Base-by-base conservation (phyloP, 2,888 invertebrate species). In the Ichneumon xanthorius region DNA sequence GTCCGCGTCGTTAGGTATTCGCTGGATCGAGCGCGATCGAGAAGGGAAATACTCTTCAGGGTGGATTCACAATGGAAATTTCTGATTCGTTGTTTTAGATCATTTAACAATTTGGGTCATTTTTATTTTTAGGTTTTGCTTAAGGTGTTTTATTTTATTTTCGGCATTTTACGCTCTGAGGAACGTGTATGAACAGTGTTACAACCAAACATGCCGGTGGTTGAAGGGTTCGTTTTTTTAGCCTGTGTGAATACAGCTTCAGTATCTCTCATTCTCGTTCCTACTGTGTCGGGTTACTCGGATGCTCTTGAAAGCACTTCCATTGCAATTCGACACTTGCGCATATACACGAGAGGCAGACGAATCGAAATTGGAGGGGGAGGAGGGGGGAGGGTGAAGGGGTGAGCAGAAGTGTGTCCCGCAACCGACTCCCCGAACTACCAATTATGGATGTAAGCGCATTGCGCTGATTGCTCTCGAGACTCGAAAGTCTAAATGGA, bases 401-500 rank as follows among this genome's bases (percentile, higher is more conserved):
- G 37, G 22, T 1, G 45, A 26, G 11, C 45, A 26, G 45, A 48
- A 77, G 67, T 67, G 67, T 77, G 76, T 65, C 76, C 65, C 65
- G 67, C 37, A 53, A 63, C 26, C 50, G 67, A 77, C 40, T 77
- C 58, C 72, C 71, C 72, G 37, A 85, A 85, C 75, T 79, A 82
- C 85, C 79, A 82, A 85, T 85, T 85, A 85, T 76, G 85, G 76
- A 73, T 79, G 75, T 82, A 85, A 85, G 82, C 85, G 82, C 75
- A 82, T 85, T 76, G 75, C 75, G 82, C 82, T 85, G 85, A 85
- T 85, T 85, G 85, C 82, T 85, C 79, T 79, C 78, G 76, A 82
- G 82, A 82, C 85, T 79, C 71, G 79, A 71, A 82, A 76, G 75
- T 85, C 81, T 78, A 68, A 85, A 83, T 82, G 75, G 81, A 50